A percentile compares a stretch with the other conserved stretches of the same genome.
These are phyloP conservation scores for Danaus melanippus DNA, from an alignment of 1,140 invertebrate species.

Conservation along the genomic window DNA sequence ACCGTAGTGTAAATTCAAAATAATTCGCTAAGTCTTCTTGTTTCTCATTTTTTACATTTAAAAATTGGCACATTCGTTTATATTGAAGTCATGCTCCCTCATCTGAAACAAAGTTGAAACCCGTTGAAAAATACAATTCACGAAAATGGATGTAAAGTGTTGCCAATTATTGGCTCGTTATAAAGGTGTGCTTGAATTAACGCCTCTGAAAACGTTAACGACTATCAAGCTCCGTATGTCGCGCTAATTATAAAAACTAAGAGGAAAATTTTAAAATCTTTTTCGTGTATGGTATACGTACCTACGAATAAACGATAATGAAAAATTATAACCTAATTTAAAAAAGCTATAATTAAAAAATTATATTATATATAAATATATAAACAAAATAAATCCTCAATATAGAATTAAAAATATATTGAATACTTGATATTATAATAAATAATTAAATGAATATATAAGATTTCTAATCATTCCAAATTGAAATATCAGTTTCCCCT, in stretches of 20 bases:
- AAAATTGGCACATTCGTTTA: conserved; percentile 31
- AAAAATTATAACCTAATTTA: too few species aligned
- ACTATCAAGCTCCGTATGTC: conserved; percentile 5
- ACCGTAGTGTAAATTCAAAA: conserved; percentile 28
- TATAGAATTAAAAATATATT: too few species aligned
- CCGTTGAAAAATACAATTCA: conserved; percentile 1
- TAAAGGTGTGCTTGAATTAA: conserved; percentile 5
- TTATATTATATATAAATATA: too few species aligned
- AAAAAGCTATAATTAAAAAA: too few species aligned
- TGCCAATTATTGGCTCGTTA: conserved; percentile 16
- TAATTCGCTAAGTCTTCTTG: conserved; percentile 20
- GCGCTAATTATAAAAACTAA: conserved; percentile 10
- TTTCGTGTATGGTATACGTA: too few species aligned
- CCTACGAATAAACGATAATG: too few species aligned
- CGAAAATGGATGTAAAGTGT: conserved; percentile 2
- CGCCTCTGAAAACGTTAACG: conserved; percentile 3
- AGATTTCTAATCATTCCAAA: too few species aligned
- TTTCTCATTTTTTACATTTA: conserved; percentile 30
- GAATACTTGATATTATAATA: too few species aligned
- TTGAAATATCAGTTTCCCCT: too few species aligned
- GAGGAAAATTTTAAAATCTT: background rate
- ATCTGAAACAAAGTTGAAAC: conserved; percentile 53
- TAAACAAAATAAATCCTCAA: too few species aligned
- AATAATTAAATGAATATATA: too few species aligned
- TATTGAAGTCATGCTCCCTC: conserved; percentile 41